Evolutionary conservation across 2,888 invertebrate genomes (phyloP).

Genomic region (Parascotia fuliginaria): DNA sequence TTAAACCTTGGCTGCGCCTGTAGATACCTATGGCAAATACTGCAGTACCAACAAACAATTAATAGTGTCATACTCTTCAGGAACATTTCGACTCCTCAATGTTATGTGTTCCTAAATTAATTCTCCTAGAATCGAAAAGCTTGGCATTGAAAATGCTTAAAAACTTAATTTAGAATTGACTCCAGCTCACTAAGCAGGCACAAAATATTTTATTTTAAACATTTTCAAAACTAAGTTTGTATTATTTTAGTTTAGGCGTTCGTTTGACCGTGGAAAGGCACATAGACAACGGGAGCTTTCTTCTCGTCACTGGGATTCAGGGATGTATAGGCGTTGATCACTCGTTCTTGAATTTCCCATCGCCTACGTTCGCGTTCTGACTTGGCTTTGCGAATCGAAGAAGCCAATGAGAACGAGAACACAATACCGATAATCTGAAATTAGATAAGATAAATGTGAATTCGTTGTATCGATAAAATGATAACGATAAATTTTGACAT

Average conservation of each 20-base stretch:
- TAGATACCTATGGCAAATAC: no score
- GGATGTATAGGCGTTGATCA: conserved; percentile 81
- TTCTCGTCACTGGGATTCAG: conserved; percentile 73
- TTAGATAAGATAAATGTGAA: conserved; percentile 25
- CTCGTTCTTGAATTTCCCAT: conserved; percentile 88
- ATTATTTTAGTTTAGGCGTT: conserved; percentile 53
- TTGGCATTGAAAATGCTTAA: conserved; percentile 14
- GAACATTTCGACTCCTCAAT: no score
- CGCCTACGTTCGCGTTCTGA: conserved; percentile 89
- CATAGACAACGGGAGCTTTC: conserved; percentile 72
- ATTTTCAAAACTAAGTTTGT: conserved; percentile 14
- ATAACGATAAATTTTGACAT: no score
- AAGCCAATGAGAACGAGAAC: conserved; percentile 95
- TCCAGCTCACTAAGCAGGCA: not conserved
- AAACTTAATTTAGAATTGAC: conserved; percentile 4
- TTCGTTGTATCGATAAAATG: not conserved
- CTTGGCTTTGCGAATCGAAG: conserved; percentile 92
- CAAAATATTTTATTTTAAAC: conserved; percentile 2
- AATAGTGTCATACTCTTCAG: no score
- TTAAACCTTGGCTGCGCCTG: no score
- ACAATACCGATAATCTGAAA: conserved; percentile 93
- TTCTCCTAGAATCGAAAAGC: not conserved
- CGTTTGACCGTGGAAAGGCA: conserved; percentile 80
- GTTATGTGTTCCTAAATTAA: conserved; percentile 1
- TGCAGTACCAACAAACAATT: no score